These are phyloP conservation scores for Drosophila eugracilis DNA, from an alignment of 1,140 invertebrate genomes.

Conservation along the genomic window DNA sequence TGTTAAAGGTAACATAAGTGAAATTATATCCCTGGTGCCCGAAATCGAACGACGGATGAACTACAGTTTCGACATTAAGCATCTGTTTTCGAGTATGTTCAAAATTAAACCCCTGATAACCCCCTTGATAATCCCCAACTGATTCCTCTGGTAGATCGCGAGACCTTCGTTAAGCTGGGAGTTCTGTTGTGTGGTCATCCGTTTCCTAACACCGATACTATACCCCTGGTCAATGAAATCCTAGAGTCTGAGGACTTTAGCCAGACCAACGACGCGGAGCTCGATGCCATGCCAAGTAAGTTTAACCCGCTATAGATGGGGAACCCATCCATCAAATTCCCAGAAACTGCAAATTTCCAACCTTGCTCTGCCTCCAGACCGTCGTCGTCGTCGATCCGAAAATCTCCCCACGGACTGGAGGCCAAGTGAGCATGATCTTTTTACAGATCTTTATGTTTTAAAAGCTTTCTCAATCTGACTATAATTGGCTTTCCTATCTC, in stretches of 20 bases:
- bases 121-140: neutral
- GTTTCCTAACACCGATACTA: conserved; percentile 84
- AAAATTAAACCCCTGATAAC: neutral
- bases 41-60: conserved; percentile 75
- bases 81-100: conserved; percentile 75
- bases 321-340: too few relatives aligned
- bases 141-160: conserved; percentile 54
- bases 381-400: conserved; percentile 20
- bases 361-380: conserved; percentile 35
- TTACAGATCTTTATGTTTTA: neutral
- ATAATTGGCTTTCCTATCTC: neutral
- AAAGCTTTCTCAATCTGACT: too few relatives aligned
- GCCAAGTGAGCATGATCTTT: conserved; percentile 42
- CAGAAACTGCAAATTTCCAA: neutral
- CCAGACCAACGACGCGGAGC: conserved; percentile 82
- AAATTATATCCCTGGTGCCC: conserved; percentile 68
- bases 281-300: conserved; percentile 88
- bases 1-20: conserved; percentile 60
- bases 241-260: conserved; percentile 86
- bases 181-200: conserved; percentile 87
- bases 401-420: conserved; percentile 38
- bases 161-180: conserved; percentile 85
- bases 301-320: neutral
- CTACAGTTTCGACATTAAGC: conserved; percentile 78
- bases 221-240: conserved; percentile 85